These are phyloP conservation scores for Stichodactyla helianthus DNA, from an alignment of 64 coral and sea anemone species.

Conservation along the genomic window DNA sequence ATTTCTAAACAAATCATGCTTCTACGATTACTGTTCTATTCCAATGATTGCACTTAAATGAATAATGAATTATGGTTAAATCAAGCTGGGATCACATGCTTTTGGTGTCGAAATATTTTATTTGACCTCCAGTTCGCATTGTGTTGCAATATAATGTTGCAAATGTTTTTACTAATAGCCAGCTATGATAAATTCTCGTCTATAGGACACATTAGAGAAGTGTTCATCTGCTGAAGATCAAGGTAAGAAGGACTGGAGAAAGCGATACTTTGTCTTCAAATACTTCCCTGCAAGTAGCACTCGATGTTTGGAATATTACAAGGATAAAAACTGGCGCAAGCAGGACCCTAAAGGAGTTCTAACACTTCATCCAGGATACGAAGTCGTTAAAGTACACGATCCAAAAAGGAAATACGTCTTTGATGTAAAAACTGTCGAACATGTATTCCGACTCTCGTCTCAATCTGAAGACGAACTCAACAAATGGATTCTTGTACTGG, in stretches of 20 bases:
- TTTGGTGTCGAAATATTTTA: neutral
- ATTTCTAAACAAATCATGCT: neutral
- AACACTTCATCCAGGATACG: slow-evolving; percentile 80
- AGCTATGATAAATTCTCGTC: neutral
- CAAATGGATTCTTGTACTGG: slow-evolving; percentile 77
- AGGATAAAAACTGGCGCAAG: slow-evolving; percentile 66
- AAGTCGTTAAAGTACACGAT: slow-evolving; percentile 62
- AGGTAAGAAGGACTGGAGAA: slow-evolving; percentile 88
- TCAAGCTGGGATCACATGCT: neutral
- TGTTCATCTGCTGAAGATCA: slow-evolving; percentile 64
- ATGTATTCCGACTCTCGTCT: slow-evolving; percentile 71
- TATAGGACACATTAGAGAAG: slow-evolving; percentile 56
- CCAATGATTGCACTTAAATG: neutral
- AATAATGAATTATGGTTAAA: neutral
- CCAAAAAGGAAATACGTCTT: slow-evolving; percentile 77
- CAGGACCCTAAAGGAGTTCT: slow-evolving; percentile 79
- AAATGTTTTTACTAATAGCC: neutral
- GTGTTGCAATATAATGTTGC: neutral
- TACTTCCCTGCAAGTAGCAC: slow-evolving; percentile 72
- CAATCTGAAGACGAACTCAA: slow-evolving; percentile 72
- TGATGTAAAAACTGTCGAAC: slow-evolving; percentile 87
- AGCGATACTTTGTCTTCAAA: slow-evolving; percentile 92
- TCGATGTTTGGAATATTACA: slow-evolving; percentile 80
- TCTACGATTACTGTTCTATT: neutral
- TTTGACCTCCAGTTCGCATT: neutral